Evolutionary conservation across 2,113 vertebrate genomes (phyloP).

Genomic region (Lasiurus borealis): DNA sequence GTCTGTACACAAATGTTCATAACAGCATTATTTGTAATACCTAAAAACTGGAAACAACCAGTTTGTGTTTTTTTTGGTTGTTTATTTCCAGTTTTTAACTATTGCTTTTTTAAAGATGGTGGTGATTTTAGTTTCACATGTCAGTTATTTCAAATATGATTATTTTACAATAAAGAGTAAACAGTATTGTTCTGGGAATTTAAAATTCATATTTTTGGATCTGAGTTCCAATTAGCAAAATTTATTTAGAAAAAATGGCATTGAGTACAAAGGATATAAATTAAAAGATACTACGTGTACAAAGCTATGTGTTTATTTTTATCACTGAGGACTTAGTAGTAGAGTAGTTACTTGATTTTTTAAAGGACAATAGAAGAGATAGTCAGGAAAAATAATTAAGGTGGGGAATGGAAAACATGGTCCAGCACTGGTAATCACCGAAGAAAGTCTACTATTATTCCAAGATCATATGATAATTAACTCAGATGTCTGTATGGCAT

Average conservation of each 20-base stretch:
- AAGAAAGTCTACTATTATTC: neutral
- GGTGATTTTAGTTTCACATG: neutral
- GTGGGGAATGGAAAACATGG: neutral
- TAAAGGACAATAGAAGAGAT: neutral
- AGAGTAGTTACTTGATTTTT: neutral
- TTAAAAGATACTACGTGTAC: neutral
- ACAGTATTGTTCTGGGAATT: neutral
- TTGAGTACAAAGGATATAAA: neutral
- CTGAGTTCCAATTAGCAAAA: neutral
- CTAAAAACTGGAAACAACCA: neutral
- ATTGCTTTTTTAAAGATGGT: neutral
- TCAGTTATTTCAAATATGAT: neutral
- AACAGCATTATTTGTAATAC: constrained; percentile 26
- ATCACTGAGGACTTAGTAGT: neutral
- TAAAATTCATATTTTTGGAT: constrained; percentile 14
- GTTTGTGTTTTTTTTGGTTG: too few relatives aligned
- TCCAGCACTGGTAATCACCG: neutral
- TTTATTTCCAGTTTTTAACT: too few relatives aligned
- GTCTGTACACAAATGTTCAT: neutral
- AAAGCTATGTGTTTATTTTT: neutral
- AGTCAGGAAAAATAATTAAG: neutral
- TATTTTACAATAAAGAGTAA: neutral
- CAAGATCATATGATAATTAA: neutral
- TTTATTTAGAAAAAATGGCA: neutral
- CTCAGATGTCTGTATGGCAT: neutral